Conservation (phyloP, 2,888 invertebrate genomes). For the Parasteatoda lunata region DNA sequence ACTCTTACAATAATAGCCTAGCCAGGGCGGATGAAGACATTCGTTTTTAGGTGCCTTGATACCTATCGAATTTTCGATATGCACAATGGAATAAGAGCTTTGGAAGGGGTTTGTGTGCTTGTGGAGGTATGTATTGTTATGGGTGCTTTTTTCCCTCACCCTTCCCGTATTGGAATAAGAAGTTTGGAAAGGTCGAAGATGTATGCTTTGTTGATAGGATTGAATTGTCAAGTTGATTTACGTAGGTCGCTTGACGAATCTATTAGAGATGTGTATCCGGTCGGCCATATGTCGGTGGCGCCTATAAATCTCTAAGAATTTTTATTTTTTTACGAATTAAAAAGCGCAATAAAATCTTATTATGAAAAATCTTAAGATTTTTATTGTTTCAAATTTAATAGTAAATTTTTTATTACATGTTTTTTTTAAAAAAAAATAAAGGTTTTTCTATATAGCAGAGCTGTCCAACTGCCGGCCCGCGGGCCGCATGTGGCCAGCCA, state of each 20-base stretch:
- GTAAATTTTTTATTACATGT: too few species aligned
- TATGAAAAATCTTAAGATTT: too few species aligned
- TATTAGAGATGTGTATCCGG: constrained; percentile 9
- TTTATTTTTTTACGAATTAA: too few species aligned
- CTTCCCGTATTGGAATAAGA: background rate
- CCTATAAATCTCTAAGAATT: too few species aligned
- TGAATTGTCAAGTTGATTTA: constrained; percentile 10
- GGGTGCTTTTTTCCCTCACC: constrained; percentile 4
- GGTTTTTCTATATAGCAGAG: too few species aligned
- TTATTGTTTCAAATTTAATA: too few species aligned
- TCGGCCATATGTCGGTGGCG: constrained; percentile 1
- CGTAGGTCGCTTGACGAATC: constrained; percentile 17
- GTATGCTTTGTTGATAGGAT: background rate
- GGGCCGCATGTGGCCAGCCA: too few species aligned
- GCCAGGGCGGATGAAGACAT: constrained; percentile 42
- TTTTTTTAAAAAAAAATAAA: too few species aligned
- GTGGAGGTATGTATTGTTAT: background rate
- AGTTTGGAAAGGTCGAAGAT: background rate
- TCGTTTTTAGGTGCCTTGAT: constrained; percentile 15
- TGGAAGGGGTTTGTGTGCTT: constrained; percentile 16
- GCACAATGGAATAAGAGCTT: constrained; percentile 9
- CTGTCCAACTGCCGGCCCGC: too few species aligned
- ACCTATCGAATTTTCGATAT: background rate
- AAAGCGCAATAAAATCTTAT: too few species aligned
- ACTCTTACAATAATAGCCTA: constrained; percentile 5